Conservation (phyloP, 2,888 invertebrate genomes). For the Ellobium chinense region DNA sequence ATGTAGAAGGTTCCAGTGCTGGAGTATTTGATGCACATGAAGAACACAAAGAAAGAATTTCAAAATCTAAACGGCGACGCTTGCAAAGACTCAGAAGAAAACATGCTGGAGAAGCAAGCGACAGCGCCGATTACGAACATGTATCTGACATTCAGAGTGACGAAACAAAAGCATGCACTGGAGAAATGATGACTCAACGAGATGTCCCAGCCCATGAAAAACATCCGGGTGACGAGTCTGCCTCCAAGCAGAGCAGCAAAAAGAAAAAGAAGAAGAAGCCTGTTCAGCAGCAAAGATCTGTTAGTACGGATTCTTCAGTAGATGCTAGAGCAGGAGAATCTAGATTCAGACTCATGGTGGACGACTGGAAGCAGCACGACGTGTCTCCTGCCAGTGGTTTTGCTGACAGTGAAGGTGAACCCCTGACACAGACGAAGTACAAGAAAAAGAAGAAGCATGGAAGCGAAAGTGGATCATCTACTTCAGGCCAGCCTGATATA, state of each 20-base stretch:
- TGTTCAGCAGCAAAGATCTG: not conserved
- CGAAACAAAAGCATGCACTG: not conserved
- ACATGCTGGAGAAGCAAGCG: not conserved
- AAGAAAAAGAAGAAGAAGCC: not conserved
- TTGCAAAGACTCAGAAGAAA: constrained; percentile 27
- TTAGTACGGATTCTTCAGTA: not conserved
- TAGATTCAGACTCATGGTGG: not conserved
- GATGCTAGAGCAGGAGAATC: not conserved
- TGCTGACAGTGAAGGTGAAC: constrained; percentile 15
- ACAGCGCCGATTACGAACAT: not conserved
- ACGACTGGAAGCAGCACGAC: not conserved
- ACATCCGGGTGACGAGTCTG: not conserved
- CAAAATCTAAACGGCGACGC: constrained; percentile 32
- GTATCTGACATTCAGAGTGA: not conserved
- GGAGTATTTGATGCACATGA: not conserved
- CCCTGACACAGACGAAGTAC: not conserved
- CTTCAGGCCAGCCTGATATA: not conserved
- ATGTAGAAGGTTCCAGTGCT: too few relatives aligned
- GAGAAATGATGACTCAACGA: not conserved
- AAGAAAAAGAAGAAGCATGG: constrained; percentile 13
- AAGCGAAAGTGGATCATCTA: not conserved
- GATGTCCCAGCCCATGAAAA: not conserved
- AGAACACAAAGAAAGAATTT: constrained; percentile 8
- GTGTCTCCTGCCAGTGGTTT: not conserved
- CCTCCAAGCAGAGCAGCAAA: not conserved